These are phyloP conservation scores for Cryptocheilus praepositus DNA, from an alignment of 2,888 invertebrate genomes.

Conservation along the genomic window DNA sequence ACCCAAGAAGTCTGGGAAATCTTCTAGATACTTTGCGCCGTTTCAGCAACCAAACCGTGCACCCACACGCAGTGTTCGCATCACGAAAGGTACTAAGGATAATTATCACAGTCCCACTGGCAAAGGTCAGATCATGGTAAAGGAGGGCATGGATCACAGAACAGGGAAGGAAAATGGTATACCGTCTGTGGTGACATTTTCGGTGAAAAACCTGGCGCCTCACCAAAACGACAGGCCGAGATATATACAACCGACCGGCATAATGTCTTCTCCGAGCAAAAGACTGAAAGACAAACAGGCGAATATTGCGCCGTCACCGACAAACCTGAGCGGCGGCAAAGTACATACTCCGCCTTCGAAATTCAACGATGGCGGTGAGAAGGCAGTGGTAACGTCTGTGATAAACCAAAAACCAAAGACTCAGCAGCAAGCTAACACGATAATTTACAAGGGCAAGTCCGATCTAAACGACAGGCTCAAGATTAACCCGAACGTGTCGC, in stretches of 20 bases:
- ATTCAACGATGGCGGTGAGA: slow-evolving; percentile 15
- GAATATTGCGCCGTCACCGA: slow-evolving; percentile 14
- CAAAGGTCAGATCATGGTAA: neutral
- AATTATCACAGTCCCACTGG: neutral
- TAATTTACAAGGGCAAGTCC: slow-evolving; percentile 24
- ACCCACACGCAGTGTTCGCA: neutral
- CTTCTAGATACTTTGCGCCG: slow-evolving; percentile 14
- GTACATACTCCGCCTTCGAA: slow-evolving; percentile 20
- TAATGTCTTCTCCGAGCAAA: slow-evolving; percentile 39
- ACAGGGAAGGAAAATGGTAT: neutral
- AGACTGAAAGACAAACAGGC: slow-evolving; percentile 48
- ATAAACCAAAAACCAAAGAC: slow-evolving; percentile 49
- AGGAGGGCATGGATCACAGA: neutral
- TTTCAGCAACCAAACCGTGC: slow-evolving; percentile 18
- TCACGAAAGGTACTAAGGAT: neutral
- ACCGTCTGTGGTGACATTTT: neutral
- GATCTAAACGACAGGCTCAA: slow-evolving; percentile 35
- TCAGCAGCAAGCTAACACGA: slow-evolving; percentile 24
- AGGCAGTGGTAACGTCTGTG: slow-evolving; percentile 30
- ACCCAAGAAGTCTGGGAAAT: slow-evolving; percentile 26
- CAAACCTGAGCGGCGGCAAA: slow-evolving; percentile 41
- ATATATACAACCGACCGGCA: slow-evolving; percentile 24
- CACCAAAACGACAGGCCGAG: slow-evolving; percentile 20
- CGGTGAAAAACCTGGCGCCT: neutral
- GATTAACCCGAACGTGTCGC: slow-evolving; percentile 10